Conservation (phyloP, 2,888 invertebrate genomes). For the Xanthorhoe spadicearia region DNA sequence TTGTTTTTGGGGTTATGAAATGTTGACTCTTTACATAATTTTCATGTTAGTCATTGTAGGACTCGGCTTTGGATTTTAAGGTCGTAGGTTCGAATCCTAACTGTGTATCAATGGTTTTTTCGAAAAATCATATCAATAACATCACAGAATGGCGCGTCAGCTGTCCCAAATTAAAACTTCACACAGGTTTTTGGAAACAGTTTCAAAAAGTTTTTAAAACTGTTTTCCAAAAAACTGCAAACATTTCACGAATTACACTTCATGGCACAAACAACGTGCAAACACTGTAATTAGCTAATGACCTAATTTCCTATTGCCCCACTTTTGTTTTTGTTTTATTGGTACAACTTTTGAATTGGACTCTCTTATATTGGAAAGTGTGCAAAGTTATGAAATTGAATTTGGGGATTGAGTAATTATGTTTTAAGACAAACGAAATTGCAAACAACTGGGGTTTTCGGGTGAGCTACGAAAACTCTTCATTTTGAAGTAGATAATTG, state of each 20-base stretch:
- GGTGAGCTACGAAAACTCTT: background rate
- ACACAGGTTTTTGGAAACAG: too few species aligned
- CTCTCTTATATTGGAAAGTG: conserved; percentile 4
- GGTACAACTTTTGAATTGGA: conserved; percentile 6
- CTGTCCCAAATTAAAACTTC: background rate
- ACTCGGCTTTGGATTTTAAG: too few species aligned
- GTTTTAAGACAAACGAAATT: background rate
- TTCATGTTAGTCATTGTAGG: too few species aligned
- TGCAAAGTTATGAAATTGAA: conserved; percentile 14
- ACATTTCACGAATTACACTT: conserved; percentile 20
- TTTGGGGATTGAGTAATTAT: background rate
- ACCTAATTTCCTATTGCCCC: conserved; percentile 47
- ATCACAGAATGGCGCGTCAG: background rate
- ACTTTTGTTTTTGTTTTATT: conserved; percentile 16
- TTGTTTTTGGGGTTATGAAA: background rate
- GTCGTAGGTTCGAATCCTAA: too few species aligned
- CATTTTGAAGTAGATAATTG: background rate
- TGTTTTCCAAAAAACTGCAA: conserved; percentile 2
- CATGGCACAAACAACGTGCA: conserved; percentile 31
- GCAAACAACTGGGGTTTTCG: conserved; percentile 1
- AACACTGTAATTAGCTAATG: conserved; percentile 53
- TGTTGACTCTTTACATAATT: too few species aligned
- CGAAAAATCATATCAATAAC: too few species aligned
- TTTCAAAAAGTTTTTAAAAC: background rate
- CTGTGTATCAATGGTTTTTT: too few species aligned